These are phyloP conservation scores for Diploscapter pachys DNA, from an alignment of 1,140 invertebrate genomes.

Conservation along the genomic window DNA sequence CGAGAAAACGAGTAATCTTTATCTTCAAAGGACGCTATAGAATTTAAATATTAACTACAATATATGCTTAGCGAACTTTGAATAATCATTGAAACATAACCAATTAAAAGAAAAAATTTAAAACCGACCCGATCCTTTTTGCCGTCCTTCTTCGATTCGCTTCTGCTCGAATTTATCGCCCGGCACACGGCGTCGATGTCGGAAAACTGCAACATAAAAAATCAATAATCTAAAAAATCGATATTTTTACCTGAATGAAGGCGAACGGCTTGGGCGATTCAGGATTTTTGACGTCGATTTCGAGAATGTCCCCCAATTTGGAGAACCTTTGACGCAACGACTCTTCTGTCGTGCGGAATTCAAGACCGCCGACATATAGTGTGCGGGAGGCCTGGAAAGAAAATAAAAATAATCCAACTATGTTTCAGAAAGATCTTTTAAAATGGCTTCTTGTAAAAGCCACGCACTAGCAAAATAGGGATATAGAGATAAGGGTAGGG, in stretches of 20 bases:
- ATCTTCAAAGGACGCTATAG: too few relatives aligned
- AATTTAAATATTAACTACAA: too few relatives aligned
- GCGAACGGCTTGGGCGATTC: slow-evolving; percentile 14
- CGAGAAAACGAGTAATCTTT: too few relatives aligned
- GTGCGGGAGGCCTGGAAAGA: slow-evolving; percentile 12
- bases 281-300: slow-evolving; percentile 14
- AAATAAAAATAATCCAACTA: too few relatives aligned
- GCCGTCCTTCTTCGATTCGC: too few relatives aligned
- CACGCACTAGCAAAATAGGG: background rate
- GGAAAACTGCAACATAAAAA: background rate
- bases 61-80: too few relatives aligned
- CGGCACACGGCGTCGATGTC: slow-evolving; percentile 2
- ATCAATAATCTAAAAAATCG: too few relatives aligned
- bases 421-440: background rate
- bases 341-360: slow-evolving; percentile 4
- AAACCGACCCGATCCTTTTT: too few relatives aligned
- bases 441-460: background rate
- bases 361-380: slow-evolving; percentile 7
- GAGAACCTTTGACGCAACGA: slow-evolving; percentile 1
- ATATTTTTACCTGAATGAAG: background rate
- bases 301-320: background rate
- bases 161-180: background rate
- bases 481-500: background rate
- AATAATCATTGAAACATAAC: too few relatives aligned
- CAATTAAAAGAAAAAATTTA: too few relatives aligned